Base-by-base conservation (phyloP, 1,140 invertebrate species). In the Capitella teleta region DNA sequence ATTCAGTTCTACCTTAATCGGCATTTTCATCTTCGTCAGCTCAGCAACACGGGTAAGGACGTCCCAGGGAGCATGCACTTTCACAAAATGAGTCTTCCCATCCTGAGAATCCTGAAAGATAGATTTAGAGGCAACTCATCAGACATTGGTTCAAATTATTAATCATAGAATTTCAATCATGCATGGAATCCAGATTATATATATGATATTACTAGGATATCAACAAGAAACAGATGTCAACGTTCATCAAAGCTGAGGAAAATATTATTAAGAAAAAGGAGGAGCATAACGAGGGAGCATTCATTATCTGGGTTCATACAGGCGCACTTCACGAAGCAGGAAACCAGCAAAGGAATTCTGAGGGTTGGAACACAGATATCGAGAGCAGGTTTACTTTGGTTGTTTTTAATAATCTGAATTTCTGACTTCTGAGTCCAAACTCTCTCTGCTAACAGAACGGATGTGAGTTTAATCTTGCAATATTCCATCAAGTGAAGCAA, bases 21-120 rank as follows among this genome's bases (percentile, higher is more conserved):
- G 87, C 67, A 91, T 76, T 68, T 90, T 92, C 52, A 96, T 73
- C 38, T 86, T 86, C 74, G 91, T 85, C 1, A 92, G 79, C 66
- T 92, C 87, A 0, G 90, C 89, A 51, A 91, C 84, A 44, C 86
- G 78, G 14, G 82, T 80, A 59, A 94, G 81, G 0, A 90, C 82
- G 52, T 87, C 83, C 87, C 88, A 93, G 0, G 90, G 86, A 46
- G 88, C 81, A 72, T 96, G 89, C 5, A 95, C 77, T 71, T 95
- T 95, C 21, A 93, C 66, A 61, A 93, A 96, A 34, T 49, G 46
- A 0, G 57, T 57, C 36, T 64, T 64, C n/a, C 59, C 56, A 50
- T 62, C 60, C 43, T 63, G 58, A 6, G 58, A 63, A 49, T 34
- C 19, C 45, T 47, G 45, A 14, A 28, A 37, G 72, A 70, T 46